Evolutionary conservation across 2,113 vertebrate species (phyloP).

Genomic region (Turdus rufiventris): DNA sequence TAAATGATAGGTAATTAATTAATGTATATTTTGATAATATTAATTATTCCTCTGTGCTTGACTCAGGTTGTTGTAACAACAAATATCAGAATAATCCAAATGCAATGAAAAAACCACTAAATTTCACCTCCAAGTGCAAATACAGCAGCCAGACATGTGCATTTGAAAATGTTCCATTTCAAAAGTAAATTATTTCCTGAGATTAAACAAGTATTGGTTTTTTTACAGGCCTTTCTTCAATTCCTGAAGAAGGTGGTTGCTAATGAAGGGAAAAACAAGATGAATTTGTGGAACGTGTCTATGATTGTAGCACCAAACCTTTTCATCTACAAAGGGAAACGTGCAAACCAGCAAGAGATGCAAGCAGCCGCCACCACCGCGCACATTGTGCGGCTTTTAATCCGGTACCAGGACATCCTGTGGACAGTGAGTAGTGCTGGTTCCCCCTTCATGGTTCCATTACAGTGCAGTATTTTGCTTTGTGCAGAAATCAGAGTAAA

Average conservation of each 20-base stretch:
- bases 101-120: accelerated
- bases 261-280: conserved; percentile 91
- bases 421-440: conserved; percentile 83
- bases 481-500: neutral
- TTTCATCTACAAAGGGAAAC: conserved; percentile 83
- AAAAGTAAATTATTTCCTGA: neutral
- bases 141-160: neutral
- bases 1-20: neutral
- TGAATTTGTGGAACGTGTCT: conserved; percentile 95
- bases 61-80: neutral
- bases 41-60: neutral
- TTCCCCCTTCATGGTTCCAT: neutral
- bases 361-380: conserved; percentile 84
- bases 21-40: neutral
- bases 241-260: conserved; percentile 90
- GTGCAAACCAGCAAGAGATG: conserved; percentile 82
- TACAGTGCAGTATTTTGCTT: neutral
- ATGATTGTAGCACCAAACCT: conserved; percentile 96
- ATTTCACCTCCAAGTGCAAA: neutral
- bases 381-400: conserved; percentile 84
- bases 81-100: neutral
- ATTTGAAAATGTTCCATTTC: neutral
- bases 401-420: conserved; percentile 89
- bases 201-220: neutral
- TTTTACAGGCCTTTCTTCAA: conserved; percentile 83